Evolutionary conservation across 2,888 invertebrate genomes (phyloP).

Genomic region (Eupithecia inturbata): DNA sequence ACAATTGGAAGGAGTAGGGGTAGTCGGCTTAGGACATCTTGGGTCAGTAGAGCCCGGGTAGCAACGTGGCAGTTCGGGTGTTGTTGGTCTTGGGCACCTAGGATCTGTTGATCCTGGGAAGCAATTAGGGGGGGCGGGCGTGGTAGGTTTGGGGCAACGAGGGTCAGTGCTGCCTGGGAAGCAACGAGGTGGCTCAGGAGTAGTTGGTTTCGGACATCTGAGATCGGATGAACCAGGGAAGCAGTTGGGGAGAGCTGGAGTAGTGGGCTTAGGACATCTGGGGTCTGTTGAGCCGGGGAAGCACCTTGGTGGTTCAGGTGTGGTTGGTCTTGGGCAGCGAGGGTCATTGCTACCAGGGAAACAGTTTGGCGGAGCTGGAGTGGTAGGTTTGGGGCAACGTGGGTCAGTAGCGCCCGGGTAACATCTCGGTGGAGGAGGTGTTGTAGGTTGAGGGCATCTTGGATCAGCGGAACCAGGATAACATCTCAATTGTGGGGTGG

Average conservation of each 20-base stretch:
- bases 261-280: slow-evolving; percentile 51
- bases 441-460: slow-evolving; percentile 50
- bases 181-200: slow-evolving; percentile 47
- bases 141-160: slow-evolving; percentile 45
- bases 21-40: slow-evolving; percentile 53
- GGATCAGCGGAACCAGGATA: slow-evolving; percentile 44
- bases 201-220: slow-evolving; percentile 50
- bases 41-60: slow-evolving; percentile 57
- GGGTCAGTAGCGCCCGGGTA: slow-evolving; percentile 34
- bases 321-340: slow-evolving; percentile 54
- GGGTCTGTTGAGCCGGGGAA: slow-evolving; percentile 38
- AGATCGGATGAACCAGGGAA: slow-evolving; percentile 54
- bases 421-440: slow-evolving; percentile 43
- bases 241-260: slow-evolving; percentile 50
- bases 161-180: slow-evolving; percentile 45
- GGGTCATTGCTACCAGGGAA: slow-evolving; percentile 55
- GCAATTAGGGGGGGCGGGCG: slow-evolving; percentile 35
- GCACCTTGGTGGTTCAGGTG: slow-evolving; percentile 43
- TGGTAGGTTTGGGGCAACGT: slow-evolving; percentile 32
- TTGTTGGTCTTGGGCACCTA: slow-evolving; percentile 44
- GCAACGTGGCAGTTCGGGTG: slow-evolving; percentile 40
- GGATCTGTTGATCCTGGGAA: slow-evolving; percentile 48
- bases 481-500: slow-evolving; percentile 36
- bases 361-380: slow-evolving; percentile 41
- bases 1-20: slow-evolving; percentile 52